These are phyloP conservation scores for Xenopus laevis DNA, from an alignment of 2,113 vertebrate genomes.

Conservation along the genomic window DNA sequence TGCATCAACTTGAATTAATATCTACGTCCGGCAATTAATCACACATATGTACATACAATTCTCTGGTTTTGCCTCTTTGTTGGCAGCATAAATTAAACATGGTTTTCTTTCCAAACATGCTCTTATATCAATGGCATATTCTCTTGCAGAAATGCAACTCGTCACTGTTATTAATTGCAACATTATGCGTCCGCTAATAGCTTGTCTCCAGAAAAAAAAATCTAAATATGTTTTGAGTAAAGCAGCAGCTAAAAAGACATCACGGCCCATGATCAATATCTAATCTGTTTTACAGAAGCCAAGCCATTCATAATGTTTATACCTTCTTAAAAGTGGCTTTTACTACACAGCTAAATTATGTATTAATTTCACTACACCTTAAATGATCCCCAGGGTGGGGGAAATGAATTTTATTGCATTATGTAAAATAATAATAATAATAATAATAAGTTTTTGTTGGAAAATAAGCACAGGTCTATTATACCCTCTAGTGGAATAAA, in stretches of 20 bases:
- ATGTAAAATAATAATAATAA: neutral
- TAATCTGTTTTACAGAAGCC: constrained; percentile 49
- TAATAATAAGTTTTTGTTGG: neutral
- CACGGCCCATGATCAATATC: constrained; percentile 47
- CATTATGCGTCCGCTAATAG: constrained; percentile 45
- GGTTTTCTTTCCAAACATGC: too few relatives aligned
- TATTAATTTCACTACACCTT: constrained; percentile 25
- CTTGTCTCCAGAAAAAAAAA: constrained; percentile 43
- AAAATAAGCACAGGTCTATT: constrained; percentile 40
- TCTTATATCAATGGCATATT: too few relatives aligned
- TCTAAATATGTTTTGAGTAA: constrained; percentile 16
- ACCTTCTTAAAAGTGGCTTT: constrained; percentile 50
- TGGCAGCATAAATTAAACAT: too few relatives aligned
- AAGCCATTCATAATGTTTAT: constrained; percentile 51
- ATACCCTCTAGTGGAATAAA: constrained; percentile 58
- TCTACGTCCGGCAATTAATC: too few relatives aligned
- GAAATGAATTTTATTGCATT: constrained; percentile 17
- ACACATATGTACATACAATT: too few relatives aligned
- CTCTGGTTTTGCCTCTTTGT: too few relatives aligned
- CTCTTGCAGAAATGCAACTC: too few relatives aligned
- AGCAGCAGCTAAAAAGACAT: constrained; percentile 40
- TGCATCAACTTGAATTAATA: too few relatives aligned
- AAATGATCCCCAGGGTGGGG: constrained; percentile 40
- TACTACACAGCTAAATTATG: constrained; percentile 53
- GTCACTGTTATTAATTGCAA: constrained; percentile 20